Percentiles rank a stretch among this genome's conserved stretches.
These are phyloP conservation scores for Chiroxiphia lanceolata DNA, from an alignment of 2,797 vertebrate genomes.

Conservation along the genomic window DNA sequence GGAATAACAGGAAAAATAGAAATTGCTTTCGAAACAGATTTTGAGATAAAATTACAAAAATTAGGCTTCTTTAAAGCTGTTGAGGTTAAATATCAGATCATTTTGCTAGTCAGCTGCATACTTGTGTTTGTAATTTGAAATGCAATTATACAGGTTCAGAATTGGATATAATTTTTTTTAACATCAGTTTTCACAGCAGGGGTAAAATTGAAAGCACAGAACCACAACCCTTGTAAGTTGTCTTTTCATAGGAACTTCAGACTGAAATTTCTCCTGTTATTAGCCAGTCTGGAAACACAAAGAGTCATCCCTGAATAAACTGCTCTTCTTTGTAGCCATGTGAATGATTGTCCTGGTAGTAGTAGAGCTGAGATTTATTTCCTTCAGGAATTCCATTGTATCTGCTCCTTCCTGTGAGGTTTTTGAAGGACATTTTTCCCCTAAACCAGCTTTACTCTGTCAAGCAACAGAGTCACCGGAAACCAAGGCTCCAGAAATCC, in stretches of 20 bases:
- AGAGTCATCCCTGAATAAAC: neutral
- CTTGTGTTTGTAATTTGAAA: neutral
- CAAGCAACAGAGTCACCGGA: slow-evolving; percentile 30
- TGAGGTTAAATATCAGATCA: neutral
- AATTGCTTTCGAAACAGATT: neutral
- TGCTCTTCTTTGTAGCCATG: neutral
- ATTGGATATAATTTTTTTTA: neutral
- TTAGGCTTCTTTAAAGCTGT: neutral
- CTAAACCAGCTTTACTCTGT: slow-evolving; percentile 5
- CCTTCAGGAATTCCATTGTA: slow-evolving; percentile 18
- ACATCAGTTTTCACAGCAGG: neutral
- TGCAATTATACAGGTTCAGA: neutral
- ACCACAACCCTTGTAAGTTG: neutral
- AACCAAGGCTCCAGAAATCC: slow-evolving; percentile 48
- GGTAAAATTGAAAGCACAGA: neutral
- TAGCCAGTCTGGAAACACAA: neutral
- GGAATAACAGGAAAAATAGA: neutral
- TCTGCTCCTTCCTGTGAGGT: neutral
- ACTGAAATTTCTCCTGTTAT: neutral
- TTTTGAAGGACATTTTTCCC: slow-evolving; percentile 33
- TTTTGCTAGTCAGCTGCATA: neutral
- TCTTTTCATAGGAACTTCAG: neutral
- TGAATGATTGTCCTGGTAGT: neutral
- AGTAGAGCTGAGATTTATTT: neutral
- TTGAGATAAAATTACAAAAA: neutral